Conservation (phyloP, 2,888 invertebrate species). For the Amiota communis region DNA sequence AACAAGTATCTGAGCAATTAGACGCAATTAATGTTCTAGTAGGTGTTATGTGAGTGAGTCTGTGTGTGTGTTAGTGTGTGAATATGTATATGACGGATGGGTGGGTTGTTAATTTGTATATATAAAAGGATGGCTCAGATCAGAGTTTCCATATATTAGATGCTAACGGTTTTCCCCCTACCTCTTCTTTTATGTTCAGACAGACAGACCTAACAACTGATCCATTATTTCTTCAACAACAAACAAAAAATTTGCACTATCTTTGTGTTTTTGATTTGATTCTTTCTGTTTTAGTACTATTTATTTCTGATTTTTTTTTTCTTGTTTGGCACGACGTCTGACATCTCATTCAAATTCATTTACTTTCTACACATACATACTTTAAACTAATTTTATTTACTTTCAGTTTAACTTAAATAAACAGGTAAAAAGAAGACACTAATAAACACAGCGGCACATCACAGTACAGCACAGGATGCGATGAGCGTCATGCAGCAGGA, state of each 20-base stretch:
- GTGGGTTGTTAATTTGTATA: conserved; percentile 32
- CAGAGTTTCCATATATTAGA: not conserved
- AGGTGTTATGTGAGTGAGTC: conserved; percentile 35
- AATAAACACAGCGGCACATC: conserved; percentile 13
- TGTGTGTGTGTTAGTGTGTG: conserved; percentile 40
- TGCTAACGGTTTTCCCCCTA: not conserved
- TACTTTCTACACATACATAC: not conserved
- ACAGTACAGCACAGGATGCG: not conserved
- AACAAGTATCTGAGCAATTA: conserved; percentile 3
- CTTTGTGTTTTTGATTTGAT: conserved; percentile 53
- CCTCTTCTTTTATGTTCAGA: not conserved
- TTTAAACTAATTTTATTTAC: conserved; percentile 11
- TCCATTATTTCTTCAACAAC: conserved; percentile 40
- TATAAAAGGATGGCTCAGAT: not conserved
- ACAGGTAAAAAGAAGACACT: not conserved
- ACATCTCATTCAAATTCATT: not conserved
- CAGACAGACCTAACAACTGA: too few species aligned
- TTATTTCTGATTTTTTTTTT: not conserved
- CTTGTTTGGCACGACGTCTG: conserved; percentile 9
- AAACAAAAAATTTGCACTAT: conserved; percentile 57
- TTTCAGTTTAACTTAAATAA: conserved; percentile 22
- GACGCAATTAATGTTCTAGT: conserved; percentile 27
- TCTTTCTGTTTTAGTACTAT: conserved; percentile 39
- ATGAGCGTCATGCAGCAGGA: not conserved
- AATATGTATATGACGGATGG: conserved; percentile 28